Evolutionary conservation across 2,113 vertebrate genomes (phyloP), one percentile per base, ranked within the genome.

Genomic region (Rhegmatorhina hoffmannsi): DNA sequence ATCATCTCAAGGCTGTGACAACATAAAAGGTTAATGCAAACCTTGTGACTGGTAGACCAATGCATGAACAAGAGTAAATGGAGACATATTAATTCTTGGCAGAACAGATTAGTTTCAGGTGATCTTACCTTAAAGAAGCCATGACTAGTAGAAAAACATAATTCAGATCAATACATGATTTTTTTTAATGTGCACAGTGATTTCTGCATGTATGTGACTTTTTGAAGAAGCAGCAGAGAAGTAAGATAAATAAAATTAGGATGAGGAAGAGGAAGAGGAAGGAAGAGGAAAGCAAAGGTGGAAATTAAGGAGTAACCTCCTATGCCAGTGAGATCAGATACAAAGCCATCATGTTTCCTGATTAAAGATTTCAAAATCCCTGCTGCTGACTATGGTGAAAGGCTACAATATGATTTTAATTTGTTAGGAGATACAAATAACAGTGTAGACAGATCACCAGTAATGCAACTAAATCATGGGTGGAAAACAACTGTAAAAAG

Each of bases 341-440:
- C 13, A 62, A 90, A 92, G 7, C 67, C 53, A 77, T 60, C 14
- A 28, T 28, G 6, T 67, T 92, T 73, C 17, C 26, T 38, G 19
- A 23, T 38, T 56, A 63, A 92, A 31, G 58, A 55, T 46, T 83
- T 55, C 23, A 55, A 87, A 80, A 55, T 59, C 28, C 21, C 26
- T 13, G 33, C 31, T 73, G 44, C 36, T 68, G 25, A 63, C 28
- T 31, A 34, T 21, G 5, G 34, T 43, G 68, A 84, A 81, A 68
- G 28, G 33, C 33, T 82, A 40, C 52, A 59, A n/a, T 50, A n/a
- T 68, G 31, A 63, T 86, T 85, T 56, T 63, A 36, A 79, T 88
- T 88, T 91, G 36, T 53, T 76, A 60, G 49, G 13, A 76, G 59
- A 84, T 84, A 64, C 55, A 95, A 95, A 69, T 81, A 91, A 72